These are phyloP conservation scores for Sapajus apella DNA, from an alignment of 2,113 vertebrate species.

Conservation along the genomic window DNA sequence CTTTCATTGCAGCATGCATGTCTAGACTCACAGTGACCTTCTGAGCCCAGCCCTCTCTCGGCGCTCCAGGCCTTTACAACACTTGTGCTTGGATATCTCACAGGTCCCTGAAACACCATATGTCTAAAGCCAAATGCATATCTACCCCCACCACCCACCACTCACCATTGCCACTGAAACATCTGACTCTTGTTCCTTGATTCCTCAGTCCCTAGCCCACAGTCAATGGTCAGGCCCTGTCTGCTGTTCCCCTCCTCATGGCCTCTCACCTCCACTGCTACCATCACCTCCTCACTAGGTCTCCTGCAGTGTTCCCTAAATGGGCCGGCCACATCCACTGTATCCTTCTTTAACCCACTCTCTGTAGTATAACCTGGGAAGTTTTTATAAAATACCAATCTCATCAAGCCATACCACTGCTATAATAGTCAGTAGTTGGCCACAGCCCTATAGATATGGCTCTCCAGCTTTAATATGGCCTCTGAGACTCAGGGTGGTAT, in stretches of 20 bases:
- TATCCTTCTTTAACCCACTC: not conserved
- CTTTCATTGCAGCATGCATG: not conserved
- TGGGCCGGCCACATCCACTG: not conserved
- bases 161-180: not conserved
- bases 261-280: not conserved
- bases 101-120: not conserved
- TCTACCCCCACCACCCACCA: not conserved
- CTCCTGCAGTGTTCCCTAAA: not conserved
- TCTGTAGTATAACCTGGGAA: not conserved
- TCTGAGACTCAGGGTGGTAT: not conserved
- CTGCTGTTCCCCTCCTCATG: not conserved
- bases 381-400: not conserved
- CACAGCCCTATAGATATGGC: not conserved
- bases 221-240: not conserved
- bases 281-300: not conserved
- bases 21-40: not conserved
- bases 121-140: not conserved
- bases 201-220: not conserved
- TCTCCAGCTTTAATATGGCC: not conserved
- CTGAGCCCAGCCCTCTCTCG: not conserved
- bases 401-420: not conserved
- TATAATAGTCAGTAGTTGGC: not conserved
- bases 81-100: not conserved
- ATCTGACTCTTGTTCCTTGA: not conserved
- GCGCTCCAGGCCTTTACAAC: not conserved